phyloP scores from a whole-genome alignment of 2,113 vertebrate species.

The Pagrus major region DNA sequence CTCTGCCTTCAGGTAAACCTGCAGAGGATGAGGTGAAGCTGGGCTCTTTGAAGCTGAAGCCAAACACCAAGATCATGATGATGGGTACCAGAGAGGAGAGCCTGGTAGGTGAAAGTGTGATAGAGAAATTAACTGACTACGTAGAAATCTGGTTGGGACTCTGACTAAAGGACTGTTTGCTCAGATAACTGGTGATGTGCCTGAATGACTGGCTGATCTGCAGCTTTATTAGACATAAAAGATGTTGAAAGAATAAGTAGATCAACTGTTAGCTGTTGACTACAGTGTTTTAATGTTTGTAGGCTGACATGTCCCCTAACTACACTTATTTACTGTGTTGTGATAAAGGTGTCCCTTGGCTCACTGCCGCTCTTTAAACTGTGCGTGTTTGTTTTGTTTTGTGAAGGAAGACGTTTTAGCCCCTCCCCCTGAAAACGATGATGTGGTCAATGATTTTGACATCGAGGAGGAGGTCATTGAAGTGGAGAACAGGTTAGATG shows the following conservation, averaged over 20 bases:
- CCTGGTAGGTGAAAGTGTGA: constrained; percentile 86
- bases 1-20: constrained; percentile 88
- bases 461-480: constrained; percentile 99
- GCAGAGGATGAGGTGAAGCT: constrained; percentile 97
- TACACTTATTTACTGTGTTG: not conserved
- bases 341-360: not conserved
- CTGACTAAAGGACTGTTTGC: not conserved
- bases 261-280: not conserved
- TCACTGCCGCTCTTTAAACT: not conserved
- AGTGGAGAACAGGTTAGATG: constrained; percentile 94
- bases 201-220: not conserved
- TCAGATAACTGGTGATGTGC: not conserved
- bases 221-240: not conserved
- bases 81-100: constrained; percentile 99
- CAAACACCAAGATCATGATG: constrained; percentile 99
- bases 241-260: too few species aligned
- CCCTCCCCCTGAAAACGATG: constrained; percentile 98
- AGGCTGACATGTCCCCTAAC: not conserved
- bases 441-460: constrained; percentile 98
- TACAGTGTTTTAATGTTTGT: not conserved
- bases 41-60: constrained; percentile 96
- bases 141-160: not conserved
- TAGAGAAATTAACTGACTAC: not conserved
- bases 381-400: constrained; percentile 34
- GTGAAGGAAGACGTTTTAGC: constrained; percentile 96